phyloP scores from a whole-genome alignment of 2,113 vertebrate species.

The Colossoma macropomum region DNA sequence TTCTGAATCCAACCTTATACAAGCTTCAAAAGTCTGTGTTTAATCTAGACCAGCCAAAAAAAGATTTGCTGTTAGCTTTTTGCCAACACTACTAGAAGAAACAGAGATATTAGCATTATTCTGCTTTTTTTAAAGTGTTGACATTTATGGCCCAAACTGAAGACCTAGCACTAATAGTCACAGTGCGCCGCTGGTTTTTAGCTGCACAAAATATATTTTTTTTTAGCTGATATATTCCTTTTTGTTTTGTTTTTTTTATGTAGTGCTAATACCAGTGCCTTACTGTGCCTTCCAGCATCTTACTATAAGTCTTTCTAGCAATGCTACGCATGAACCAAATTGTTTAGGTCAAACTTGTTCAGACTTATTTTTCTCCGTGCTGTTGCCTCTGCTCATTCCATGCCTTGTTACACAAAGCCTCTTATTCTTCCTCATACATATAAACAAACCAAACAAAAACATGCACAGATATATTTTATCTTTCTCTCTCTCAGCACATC shows the following conservation, averaged over 20 bases:
- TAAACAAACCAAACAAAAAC: not conserved
- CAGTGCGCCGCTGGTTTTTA: too few species aligned
- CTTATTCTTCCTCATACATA: not conserved
- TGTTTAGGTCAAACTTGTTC: slow-evolving; percentile 7
- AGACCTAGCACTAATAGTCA: too few species aligned
- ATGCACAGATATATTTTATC: not conserved
- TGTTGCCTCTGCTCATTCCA: slow-evolving; percentile 10
- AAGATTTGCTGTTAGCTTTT: too few species aligned
- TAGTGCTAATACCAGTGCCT: not conserved
- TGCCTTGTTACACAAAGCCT: slow-evolving; percentile 5
- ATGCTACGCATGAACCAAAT: not conserved
- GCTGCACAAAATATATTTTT: too few species aligned
- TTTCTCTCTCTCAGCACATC: slow-evolving; percentile 30
- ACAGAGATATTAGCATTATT: too few species aligned
- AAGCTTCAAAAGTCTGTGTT: too few species aligned
- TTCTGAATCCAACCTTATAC: too few species aligned
- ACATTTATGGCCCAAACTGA: too few species aligned
- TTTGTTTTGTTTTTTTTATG: not conserved
- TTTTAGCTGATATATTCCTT: not conserved
- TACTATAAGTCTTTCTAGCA: slow-evolving; percentile 17
- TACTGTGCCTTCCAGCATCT: not conserved
- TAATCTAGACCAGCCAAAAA: too few species aligned
- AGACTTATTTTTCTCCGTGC: slow-evolving; percentile 3
- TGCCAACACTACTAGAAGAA: too few species aligned
- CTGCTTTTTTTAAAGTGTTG: too few species aligned